Conservation (phyloP, 2,797 vertebrate species). For the Nothura maculosa region DNA sequence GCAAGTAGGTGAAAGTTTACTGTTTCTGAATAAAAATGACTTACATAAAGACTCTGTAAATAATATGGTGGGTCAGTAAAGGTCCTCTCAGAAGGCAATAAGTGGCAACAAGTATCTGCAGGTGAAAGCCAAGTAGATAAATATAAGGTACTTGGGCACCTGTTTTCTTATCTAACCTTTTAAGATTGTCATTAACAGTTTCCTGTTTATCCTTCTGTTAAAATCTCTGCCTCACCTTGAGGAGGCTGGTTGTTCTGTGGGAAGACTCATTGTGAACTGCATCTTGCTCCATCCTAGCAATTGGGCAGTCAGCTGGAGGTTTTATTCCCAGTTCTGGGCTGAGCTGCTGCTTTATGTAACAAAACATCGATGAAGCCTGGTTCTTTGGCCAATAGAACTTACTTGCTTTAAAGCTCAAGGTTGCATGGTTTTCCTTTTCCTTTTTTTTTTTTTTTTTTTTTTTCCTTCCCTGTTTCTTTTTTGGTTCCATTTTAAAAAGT, state of each 20-base stretch:
- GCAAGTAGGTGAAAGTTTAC: not conserved
- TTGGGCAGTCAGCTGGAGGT: not conserved
- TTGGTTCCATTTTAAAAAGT: not conserved
- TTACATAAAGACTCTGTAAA: not conserved
- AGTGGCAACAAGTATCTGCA: conserved; percentile 50
- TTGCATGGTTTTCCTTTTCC: not conserved
- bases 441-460: not conserved
- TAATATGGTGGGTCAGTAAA: conserved; percentile 3
- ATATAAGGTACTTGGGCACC: conserved; percentile 64
- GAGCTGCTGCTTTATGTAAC: not conserved
- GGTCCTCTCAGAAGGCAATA: not conserved
- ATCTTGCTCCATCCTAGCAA: not conserved
- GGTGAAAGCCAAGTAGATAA: conserved; percentile 66
- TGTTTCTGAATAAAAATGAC: not conserved
- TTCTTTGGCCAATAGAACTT: not conserved
- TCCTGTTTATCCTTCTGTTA: conserved; percentile 66
- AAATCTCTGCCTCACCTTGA: conserved; percentile 52
- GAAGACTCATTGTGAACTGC: not conserved
- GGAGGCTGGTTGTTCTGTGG: not conserved
- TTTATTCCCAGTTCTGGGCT: not conserved
- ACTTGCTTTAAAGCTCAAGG: not conserved
- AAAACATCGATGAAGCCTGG: not conserved
- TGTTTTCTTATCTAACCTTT: conserved; percentile 70
- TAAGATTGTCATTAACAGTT: conserved; percentile 55
- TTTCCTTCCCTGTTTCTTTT: not conserved